A percentile compares a stretch with the other conserved stretches of the same genome.
These are phyloP conservation scores for Acrocera orbiculus DNA, from an alignment of 2,888 invertebrate genomes.

Conservation along the genomic window DNA sequence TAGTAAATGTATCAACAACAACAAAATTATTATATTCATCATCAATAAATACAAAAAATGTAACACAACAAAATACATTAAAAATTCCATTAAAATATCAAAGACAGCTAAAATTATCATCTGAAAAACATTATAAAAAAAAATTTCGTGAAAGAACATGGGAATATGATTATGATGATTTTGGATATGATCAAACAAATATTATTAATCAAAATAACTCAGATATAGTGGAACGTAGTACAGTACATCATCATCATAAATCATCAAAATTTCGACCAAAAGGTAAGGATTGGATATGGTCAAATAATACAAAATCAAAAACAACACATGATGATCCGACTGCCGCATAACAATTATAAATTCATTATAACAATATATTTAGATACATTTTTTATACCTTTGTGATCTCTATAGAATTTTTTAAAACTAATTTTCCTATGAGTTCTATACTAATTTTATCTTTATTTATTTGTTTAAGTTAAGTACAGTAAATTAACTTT, in stretches of 20 bases:
- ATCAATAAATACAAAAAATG: slow-evolving; percentile 12
- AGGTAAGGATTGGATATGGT: slow-evolving; percentile 57
- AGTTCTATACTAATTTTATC: no score
- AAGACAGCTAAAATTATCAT: slow-evolving; percentile 33
- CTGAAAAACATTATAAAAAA: slow-evolving; percentile 63
- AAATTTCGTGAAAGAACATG: slow-evolving; percentile 64
- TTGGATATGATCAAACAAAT: slow-evolving; percentile 16
- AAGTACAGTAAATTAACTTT: no score
- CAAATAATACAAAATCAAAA: slow-evolving; percentile 20
- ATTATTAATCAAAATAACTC: neutral
- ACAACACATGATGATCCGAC: slow-evolving; percentile 10
- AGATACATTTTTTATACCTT: neutral
- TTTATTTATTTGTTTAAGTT: no score
- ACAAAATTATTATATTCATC: slow-evolving; percentile 2
- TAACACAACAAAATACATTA: slow-evolving; percentile 23
- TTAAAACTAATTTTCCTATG: no score
- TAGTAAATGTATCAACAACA: slow-evolving; percentile 10
- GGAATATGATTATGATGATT: slow-evolving; percentile 35
- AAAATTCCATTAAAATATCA: slow-evolving; percentile 42
- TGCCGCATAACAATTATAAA: slow-evolving; percentile 4
- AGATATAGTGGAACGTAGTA: neutral
- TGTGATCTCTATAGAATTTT: no score
- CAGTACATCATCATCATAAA: slow-evolving; percentile 36
- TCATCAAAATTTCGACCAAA: slow-evolving; percentile 50
- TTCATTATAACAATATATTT: neutral